Percentiles rank a stretch among this genome's conserved stretches.
Evolutionary conservation across 2,113 vertebrate species (phyloP).

Genomic region (Nyctibius bracteatus): DNA sequence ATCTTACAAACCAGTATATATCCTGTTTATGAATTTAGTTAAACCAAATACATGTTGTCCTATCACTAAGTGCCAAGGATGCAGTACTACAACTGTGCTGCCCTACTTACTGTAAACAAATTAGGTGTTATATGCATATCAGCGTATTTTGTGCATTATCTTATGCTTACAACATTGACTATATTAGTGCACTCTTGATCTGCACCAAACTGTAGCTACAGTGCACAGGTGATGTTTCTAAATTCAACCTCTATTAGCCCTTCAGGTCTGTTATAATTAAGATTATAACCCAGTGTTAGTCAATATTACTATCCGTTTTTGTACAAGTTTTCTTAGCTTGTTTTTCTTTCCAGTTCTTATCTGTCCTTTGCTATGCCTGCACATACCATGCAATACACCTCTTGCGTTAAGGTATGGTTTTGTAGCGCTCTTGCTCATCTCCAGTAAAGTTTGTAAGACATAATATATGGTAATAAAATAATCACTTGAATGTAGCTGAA

Average conservation of each 20-base stretch:
- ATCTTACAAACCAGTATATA: conserved; percentile 42
- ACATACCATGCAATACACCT: conserved; percentile 60
- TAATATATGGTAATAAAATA: conserved; percentile 79
- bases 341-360: background rate
- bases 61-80: conserved; percentile 73
- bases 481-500: conserved; percentile 69
- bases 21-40: conserved; percentile 58
- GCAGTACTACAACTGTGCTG: conserved; percentile 24
- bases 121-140: conserved; percentile 49
- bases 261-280: conserved; percentile 27
- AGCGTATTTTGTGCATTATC: conserved; percentile 59
- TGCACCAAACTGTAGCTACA: conserved; percentile 25
- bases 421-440: conserved; percentile 65
- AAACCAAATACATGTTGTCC: conserved; percentile 69
- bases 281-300: conserved; percentile 55
- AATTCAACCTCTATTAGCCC: conserved; percentile 2
- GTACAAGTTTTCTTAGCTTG: conserved; percentile 53
- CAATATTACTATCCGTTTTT: conserved; percentile 70
- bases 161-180: conserved; percentile 36
- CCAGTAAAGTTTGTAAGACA: conserved; percentile 69
- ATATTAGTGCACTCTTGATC: conserved; percentile 45
- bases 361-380: conserved; percentile 55
- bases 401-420: conserved; percentile 67
- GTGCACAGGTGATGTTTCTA: conserved; percentile 28
- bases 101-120: conserved; percentile 33